Evolutionary conservation across 1,140 invertebrate species (phyloP).

Genomic region (Zaprionus taronus): DNA sequence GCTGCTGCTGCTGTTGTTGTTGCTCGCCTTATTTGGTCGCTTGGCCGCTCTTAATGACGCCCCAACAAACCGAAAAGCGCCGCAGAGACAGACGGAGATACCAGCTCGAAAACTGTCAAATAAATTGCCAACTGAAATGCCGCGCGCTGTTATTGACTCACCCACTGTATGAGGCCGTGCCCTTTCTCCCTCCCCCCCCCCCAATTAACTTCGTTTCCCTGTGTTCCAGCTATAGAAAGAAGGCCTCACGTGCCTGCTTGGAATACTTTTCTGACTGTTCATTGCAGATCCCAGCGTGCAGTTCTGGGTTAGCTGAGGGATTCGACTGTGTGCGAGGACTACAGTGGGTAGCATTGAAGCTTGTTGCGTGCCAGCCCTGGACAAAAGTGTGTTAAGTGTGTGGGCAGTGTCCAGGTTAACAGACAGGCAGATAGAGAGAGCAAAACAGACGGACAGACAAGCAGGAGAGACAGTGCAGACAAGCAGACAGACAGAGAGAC

Average conservation of each 20-base stretch:
- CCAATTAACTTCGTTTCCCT: neutral
- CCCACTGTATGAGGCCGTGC: constrained; percentile 5
- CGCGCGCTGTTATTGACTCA: constrained; percentile 77
- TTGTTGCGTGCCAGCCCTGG: neutral
- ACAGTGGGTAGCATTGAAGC: neutral
- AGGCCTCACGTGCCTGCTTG: too few species aligned
- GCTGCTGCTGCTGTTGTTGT: constrained; percentile 18
- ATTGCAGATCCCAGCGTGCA: neutral
- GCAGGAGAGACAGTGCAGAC: neutral
- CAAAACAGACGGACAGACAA: neutral
- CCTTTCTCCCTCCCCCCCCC: neutral
- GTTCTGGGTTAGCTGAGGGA: neutral
- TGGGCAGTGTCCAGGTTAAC: neutral
- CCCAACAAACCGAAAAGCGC: constrained; percentile 14
- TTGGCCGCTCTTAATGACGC: constrained; percentile 57
- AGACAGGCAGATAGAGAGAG: neutral
- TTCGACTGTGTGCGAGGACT: neutral
- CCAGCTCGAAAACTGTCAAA: constrained; percentile 58
- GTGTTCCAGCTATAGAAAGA: neutral
- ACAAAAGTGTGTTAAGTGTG: constrained; percentile 51
- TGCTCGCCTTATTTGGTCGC: constrained; percentile 59
- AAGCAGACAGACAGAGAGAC: neutral
- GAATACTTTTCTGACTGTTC: neutral
- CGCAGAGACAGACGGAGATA: neutral
- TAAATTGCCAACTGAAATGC: constrained; percentile 55